phyloP scores from a whole-genome alignment of 1,140 invertebrate species.

The Camponotus pennsylvanicus region DNA sequence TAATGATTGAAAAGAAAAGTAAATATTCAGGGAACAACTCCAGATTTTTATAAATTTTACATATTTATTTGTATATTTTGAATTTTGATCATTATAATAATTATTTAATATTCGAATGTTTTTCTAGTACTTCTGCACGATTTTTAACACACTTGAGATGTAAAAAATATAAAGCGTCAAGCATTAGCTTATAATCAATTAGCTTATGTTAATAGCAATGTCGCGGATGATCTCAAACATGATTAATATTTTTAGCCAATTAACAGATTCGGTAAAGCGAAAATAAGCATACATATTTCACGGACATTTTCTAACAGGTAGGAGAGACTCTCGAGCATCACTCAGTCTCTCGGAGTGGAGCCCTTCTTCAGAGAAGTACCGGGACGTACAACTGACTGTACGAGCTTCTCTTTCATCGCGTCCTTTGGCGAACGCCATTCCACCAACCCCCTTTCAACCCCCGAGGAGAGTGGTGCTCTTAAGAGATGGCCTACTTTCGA shows the following conservation, averaged over 20 bases:
- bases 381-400: conserved; percentile 49
- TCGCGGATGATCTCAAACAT: not conserved
- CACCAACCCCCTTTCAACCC: conserved; percentile 24
- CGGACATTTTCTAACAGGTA: conserved; percentile 52
- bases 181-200: not conserved
- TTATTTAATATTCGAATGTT: not conserved
- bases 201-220: not conserved
- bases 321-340: conserved; percentile 42
- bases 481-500: conserved; percentile 70
- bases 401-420: conserved; percentile 58
- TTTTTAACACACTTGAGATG: not conserved
- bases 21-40: not conserved
- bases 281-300: conserved; percentile 49
- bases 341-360: conserved; percentile 45
- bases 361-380: conserved; percentile 57
- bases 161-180: not conserved
- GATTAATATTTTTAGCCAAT: conserved; percentile 54
- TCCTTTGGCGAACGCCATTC: conserved; percentile 12
- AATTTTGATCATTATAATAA: not conserved
- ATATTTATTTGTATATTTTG: not conserved
- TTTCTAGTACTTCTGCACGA: not conserved
- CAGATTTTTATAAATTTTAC: not conserved
- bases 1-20: not conserved
- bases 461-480: conserved; percentile 25
- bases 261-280: conserved; percentile 43